Conservation (phyloP, 1,140 invertebrate species). For the Aphaenogaster ashmeadi region DNA sequence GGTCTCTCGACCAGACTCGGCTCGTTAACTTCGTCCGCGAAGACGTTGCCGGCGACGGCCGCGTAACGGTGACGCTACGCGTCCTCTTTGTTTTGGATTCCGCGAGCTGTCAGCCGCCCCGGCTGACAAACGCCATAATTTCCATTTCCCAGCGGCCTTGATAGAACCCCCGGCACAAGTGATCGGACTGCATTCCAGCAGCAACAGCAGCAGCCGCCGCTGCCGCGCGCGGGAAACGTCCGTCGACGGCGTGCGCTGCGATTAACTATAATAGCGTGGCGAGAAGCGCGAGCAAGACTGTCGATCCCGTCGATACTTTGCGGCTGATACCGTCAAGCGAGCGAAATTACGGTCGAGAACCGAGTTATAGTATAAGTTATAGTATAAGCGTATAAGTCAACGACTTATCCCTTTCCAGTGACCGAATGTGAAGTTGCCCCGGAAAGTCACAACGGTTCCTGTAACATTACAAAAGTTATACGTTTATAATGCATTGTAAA, state of each 20-base stretch:
- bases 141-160: constrained; percentile 84
- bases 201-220: constrained; percentile 66
- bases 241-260: constrained; percentile 45
- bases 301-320: constrained; percentile 20
- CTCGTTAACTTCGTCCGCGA: constrained; percentile 45
- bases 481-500: not conserved
- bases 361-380: not conserved
- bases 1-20: constrained; percentile 15
- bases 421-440: not conserved
- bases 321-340: not conserved
- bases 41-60: constrained; percentile 30
- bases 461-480: not conserved
- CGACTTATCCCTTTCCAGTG: not conserved
- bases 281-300: constrained; percentile 38
- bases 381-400: not conserved
- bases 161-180: constrained; percentile 78
- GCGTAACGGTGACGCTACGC: constrained; percentile 42
- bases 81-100: constrained; percentile 68
- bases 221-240: constrained; percentile 63
- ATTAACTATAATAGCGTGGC: constrained; percentile 71
- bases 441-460: not conserved
- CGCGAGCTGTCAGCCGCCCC: constrained; percentile 57
- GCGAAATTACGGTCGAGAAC: not conserved
- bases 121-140: constrained; percentile 79
- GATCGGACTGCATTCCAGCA: constrained; percentile 84